Conservation (phyloP, 2,797 vertebrate species). For the Cacajao melanocephalus region DNA sequence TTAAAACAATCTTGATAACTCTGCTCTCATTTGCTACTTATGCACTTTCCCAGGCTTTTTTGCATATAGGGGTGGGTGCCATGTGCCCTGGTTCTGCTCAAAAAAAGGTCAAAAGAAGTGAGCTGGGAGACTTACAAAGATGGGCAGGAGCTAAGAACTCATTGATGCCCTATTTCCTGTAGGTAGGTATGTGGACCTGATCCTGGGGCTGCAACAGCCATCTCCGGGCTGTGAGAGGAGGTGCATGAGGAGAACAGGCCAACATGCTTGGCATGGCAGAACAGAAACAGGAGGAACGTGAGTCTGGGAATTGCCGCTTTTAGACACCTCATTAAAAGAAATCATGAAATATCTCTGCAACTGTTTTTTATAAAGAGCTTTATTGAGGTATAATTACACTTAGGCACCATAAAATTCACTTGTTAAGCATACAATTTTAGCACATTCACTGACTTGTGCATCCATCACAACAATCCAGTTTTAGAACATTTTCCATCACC, state of each 20-base stretch:
- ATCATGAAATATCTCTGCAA: not conserved
- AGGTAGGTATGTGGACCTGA: not conserved
- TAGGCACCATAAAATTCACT: not conserved
- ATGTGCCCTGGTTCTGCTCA: not conserved
- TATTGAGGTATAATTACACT: not conserved
- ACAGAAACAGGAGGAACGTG: not conserved
- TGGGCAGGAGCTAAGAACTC: not conserved
- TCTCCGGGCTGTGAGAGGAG: not conserved
- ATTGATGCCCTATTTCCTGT: not conserved
- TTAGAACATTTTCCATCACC: not conserved
- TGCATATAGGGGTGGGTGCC: not conserved
- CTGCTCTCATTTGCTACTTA: not conserved
- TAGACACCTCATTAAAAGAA: not conserved
- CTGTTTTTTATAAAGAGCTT: not conserved
- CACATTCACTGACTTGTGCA: not conserved
- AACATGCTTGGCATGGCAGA: accelerated
- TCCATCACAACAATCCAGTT: not conserved
- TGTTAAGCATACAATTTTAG: not conserved
- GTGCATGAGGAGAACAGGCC: not conserved
- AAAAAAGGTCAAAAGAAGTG: not conserved
- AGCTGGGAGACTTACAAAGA: not conserved
- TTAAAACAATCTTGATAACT: not conserved
- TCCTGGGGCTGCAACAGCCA: no score
- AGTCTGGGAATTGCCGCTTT: not conserved
- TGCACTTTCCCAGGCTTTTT: not conserved